A percentile compares a stretch with the other conserved stretches of the same genome.
These are phyloP conservation scores for Eumaeus atala DNA, from an alignment of 1,140 invertebrate genomes.

Conservation along the genomic window DNA sequence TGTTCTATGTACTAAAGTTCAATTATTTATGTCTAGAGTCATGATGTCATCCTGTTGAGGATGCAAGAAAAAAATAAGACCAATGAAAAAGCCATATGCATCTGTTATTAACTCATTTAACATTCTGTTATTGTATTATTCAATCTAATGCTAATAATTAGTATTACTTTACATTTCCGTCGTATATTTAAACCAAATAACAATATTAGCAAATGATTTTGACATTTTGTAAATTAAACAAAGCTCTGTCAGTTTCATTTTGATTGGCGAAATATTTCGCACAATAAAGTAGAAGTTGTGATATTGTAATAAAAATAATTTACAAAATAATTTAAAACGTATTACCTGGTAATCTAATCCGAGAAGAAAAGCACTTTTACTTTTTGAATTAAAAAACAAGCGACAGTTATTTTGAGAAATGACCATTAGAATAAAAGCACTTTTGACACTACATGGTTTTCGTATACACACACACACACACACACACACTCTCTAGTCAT, in stretches of 20 bases:
- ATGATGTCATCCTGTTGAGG: constrained; percentile 22
- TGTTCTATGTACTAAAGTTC: too few relatives aligned
- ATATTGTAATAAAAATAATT: neutral
- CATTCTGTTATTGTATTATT: too few relatives aligned
- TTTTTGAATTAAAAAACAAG: neutral
- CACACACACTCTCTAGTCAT: constrained; percentile 35
- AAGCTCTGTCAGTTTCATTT: constrained; percentile 28
- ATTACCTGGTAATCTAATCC: constrained; percentile 9
- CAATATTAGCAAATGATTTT: constrained; percentile 20
- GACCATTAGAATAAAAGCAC: constrained; percentile 8
- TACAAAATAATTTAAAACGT: neutral
- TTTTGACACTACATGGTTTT: constrained; percentile 18
- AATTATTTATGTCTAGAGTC: constrained; percentile 3
- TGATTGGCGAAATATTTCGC: constrained; percentile 9
- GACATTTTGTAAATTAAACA: constrained; percentile 29
- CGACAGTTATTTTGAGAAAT: neutral
- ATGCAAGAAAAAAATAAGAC: constrained; percentile 6
- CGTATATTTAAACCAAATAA: neutral
- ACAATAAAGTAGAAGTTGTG: neutral
- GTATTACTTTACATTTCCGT: neutral
- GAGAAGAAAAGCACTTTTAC: constrained; percentile 1
- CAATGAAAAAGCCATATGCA: constrained; percentile 7
- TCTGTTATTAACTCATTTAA: too few relatives aligned
- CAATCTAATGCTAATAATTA: too few relatives aligned
- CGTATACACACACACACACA: constrained; percentile 32